These are phyloP conservation scores for Pangasius krempfi DNA, from an alignment of 2,797 vertebrate species.

Conservation along the genomic window DNA sequence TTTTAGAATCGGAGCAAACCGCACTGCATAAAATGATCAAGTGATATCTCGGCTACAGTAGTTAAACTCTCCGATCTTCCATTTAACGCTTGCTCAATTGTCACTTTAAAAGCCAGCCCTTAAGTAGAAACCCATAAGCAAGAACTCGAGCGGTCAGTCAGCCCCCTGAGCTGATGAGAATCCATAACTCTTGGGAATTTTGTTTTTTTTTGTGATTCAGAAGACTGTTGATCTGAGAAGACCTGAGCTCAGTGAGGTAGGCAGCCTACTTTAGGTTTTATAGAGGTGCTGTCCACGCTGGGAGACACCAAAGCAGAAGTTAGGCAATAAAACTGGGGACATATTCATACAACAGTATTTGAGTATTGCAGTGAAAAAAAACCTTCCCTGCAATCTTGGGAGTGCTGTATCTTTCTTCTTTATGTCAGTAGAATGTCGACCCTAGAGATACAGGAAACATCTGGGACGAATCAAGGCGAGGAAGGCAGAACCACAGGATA, in stretches of 20 bases:
- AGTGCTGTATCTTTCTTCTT: constrained; percentile 42
- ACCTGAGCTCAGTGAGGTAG: constrained; percentile 27
- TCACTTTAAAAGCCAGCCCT: constrained; percentile 58
- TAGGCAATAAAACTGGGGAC: constrained; percentile 53
- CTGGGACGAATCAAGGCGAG: constrained; percentile 82
- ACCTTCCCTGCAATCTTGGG: constrained; percentile 45
- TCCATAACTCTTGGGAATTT: constrained; percentile 18
- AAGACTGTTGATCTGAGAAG: background rate
- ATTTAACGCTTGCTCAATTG: constrained; percentile 64
- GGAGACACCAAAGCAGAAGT: constrained; percentile 41
- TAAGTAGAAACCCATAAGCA: constrained; percentile 56
- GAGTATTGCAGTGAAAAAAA: constrained; percentile 48
- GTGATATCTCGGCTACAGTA: constrained; percentile 60
- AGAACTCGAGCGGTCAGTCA: background rate
- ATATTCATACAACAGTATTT: constrained; percentile 69
- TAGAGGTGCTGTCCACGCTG: constrained; percentile 18
- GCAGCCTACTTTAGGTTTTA: constrained; percentile 21
- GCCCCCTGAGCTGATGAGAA: constrained; percentile 11
- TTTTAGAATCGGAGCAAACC: constrained; percentile 63
- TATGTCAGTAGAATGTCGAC: constrained; percentile 51
- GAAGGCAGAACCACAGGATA: constrained; percentile 74
- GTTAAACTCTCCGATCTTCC: constrained; percentile 61
- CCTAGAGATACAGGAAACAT: constrained; percentile 88
- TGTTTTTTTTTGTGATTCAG: constrained; percentile 20
- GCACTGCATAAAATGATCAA: constrained; percentile 63